Evolutionary conservation across 2,113 vertebrate species (phyloP), one percentile per base, ranked within the genome.

Genomic region (Chroicocephalus ridibundus): DNA sequence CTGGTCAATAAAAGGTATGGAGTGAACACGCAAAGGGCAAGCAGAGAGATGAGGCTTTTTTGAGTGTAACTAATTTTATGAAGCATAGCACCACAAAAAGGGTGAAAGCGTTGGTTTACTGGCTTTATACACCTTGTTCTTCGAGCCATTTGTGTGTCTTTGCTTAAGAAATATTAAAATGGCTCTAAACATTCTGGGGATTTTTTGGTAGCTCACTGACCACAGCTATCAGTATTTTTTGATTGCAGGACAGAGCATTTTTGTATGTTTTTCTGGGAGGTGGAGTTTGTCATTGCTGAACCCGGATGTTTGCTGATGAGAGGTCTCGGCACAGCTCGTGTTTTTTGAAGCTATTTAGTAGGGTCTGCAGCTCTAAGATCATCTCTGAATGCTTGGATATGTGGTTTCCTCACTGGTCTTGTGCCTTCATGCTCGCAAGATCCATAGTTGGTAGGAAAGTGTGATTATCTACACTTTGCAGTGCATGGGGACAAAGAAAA

Each of bases 141-240:
- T 77, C 27, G 47, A 46, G 44, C n/a, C 40, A 20, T 32, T 75
- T 47, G 4, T 57, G 10, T 72, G 44, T 18, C 31, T 66, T 57
- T 80, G 51, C 40, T 13, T 40, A 62, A 82, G 11, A 13, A 57
- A 5, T 22, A 16, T 9, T 58, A 54, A 66, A 82, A 32, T 1
- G 0, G 38, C 21, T 22, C 11, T 46, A 34, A 72, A n/a, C 40
- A 31, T 44, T n/a, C 52, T 8, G n/a, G 13, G 20, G 2, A 0
- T 18, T 38, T 61, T 80, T 54, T 36, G 10, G 24, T 64, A 87
- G 42, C 15, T 84, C 26, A 2, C 20, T 55, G 34, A 3, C 31
- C 25, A 34, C 27, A 47, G 47, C 40, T 83, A 36, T 34, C 32
- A 44, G 44, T 51, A n/a, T 40, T 65, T 46, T 68, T 61, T 11